Conservation (phyloP, 2,888 invertebrate species). For the Tiliacea citrago region DNA sequence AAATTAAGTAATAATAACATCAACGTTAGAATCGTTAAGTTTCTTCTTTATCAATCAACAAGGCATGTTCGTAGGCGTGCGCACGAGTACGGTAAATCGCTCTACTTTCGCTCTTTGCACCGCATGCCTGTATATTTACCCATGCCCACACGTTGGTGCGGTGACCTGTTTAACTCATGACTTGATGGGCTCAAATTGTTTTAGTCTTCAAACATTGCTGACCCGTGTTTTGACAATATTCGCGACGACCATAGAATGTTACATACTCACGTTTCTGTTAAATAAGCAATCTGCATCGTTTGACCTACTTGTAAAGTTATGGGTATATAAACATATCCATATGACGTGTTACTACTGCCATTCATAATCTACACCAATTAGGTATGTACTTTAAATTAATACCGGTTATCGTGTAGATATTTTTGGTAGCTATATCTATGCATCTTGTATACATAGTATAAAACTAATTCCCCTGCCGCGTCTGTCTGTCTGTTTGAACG, state of each 20-base stretch:
- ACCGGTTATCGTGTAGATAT: slow-evolving; percentile 8
- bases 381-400: slow-evolving; percentile 6
- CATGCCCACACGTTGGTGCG: slow-evolving; percentile 64
- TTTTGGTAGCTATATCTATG: background rate
- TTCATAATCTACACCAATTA: slow-evolving; percentile 41
- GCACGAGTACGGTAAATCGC: slow-evolving; percentile 66
- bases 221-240: slow-evolving; percentile 83
- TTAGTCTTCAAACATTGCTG: slow-evolving; percentile 71
- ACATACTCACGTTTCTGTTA: slow-evolving; percentile 65
- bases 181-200: slow-evolving; percentile 76
- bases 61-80: slow-evolving; percentile 28
- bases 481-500: too few species aligned
- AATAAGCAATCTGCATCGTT: slow-evolving; percentile 57
- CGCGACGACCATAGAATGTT: slow-evolving; percentile 61
- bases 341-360: slow-evolving; percentile 24
- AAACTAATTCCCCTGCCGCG: too few species aligned
- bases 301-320: slow-evolving; percentile 53
- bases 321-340: slow-evolving; percentile 23
- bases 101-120: slow-evolving; percentile 72
- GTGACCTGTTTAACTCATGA: slow-evolving; percentile 76
- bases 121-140: slow-evolving; percentile 61
- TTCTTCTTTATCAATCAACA: slow-evolving; percentile 40
- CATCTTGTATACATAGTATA: too few species aligned
- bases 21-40: slow-evolving; percentile 15
- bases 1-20: slow-evolving; percentile 1